Base-by-base conservation (phyloP, 1,140 invertebrate genomes). In the Philopotamus ludificatus region DNA sequence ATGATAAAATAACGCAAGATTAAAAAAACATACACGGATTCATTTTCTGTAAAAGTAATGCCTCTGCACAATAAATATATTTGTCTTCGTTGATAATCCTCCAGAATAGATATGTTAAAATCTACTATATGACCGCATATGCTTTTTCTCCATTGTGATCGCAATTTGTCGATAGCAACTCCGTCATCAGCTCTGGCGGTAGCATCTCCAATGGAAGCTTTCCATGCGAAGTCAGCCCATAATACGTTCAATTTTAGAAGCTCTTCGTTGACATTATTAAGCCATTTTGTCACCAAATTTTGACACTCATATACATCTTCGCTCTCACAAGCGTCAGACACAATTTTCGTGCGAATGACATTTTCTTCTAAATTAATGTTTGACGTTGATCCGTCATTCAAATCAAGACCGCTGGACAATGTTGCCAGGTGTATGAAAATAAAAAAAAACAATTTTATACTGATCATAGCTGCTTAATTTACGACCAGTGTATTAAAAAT, bases 141-240 rank as follows among this genome's bases (percentile, higher is more conserved):
- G 9, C 22, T 44, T 7, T 28, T 39, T 25, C 63, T 18, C 69
- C 69, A 70, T 23, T 49, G 44, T 18, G 63, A 59, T 16, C 66
- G 42, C 2, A 39, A 16, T 9, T 18, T 22, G 12, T 60, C 65
- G 4, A 68, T 58, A 15, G 22, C n/a, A 16, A 49, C 25, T 1
- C 62, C 66, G 15, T 49, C 57, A 9, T 58, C 55, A 9, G 20
- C 28, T 34, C 49, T 44, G 0, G 50, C 60, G n/a, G 64, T 44
- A n/a, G 34, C 54, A 1, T 54, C 41, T 18, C 66, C 47, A 7
- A 67, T 41, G 53, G 65, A 63, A 16, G 61, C 34, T 3, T 28
- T 63, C 69, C 69, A 70, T 1, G 69, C 55, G 16, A 61, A 64
- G 26, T 70, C 65, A 8, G 69, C 60, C 16, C 55, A 45, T 16